Percentiles rank a stretch among this genome's conserved stretches.
Evolutionary conservation across 2,888 invertebrate species (phyloP).

Genomic region (Strigamia crassipes): DNA sequence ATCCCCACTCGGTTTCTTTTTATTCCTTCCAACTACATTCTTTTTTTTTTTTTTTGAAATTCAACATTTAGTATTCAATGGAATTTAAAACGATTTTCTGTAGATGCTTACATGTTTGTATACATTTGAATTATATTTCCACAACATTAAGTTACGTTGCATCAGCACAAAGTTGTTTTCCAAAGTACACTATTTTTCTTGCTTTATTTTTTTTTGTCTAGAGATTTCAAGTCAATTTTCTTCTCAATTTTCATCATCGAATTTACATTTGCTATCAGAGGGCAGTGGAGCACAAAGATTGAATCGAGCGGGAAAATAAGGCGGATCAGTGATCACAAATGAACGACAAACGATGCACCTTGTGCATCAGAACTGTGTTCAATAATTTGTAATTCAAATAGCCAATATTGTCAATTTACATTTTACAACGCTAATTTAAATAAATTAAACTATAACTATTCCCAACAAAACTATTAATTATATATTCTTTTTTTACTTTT

Average conservation of each 20-base stretch:
- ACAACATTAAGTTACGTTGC: no score
- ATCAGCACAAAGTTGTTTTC: not conserved
- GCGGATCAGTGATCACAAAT: conserved; percentile 40
- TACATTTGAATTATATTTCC: no score
- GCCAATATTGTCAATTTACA: not conserved
- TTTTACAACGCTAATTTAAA: not conserved
- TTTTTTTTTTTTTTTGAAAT: not conserved
- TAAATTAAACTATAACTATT: not conserved
- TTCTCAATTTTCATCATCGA: conserved; percentile 40
- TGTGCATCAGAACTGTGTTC: not conserved
- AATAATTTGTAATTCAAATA: not conserved
- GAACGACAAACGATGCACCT: conserved; percentile 20
- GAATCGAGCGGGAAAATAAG: conserved; percentile 39
- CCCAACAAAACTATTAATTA: no score
- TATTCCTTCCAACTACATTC: not conserved
- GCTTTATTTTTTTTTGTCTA: not conserved
- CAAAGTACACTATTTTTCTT: not conserved
- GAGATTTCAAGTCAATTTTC: not conserved
- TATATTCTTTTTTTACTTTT: no score
- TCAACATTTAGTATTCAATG: no score
- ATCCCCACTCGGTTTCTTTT: not conserved
- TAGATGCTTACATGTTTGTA: no score
- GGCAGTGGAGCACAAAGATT: conserved; percentile 32
- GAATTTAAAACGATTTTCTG: no score
- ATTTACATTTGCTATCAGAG: conserved; percentile 39